phyloP scores from a whole-genome alignment of 2,888 invertebrate species.

The Dicroscelio sp. region DNA sequence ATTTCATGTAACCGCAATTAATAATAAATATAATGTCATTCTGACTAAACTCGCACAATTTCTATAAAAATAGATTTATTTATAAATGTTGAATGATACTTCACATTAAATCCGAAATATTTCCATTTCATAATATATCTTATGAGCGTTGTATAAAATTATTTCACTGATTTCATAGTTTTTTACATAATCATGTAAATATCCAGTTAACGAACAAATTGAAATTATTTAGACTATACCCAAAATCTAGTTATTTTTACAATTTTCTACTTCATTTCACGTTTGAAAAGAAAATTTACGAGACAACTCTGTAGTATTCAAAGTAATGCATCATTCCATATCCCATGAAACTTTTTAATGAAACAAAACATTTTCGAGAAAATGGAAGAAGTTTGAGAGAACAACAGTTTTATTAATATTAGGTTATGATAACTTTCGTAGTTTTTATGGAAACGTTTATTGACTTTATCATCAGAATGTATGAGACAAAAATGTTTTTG shows the following conservation, averaged over 20 bases:
- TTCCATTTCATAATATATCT: too few relatives aligned
- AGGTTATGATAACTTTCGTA: slow-evolving; percentile 70
- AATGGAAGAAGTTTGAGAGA: slow-evolving; percentile 71
- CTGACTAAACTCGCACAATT: too few relatives aligned
- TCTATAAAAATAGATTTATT: too few relatives aligned
- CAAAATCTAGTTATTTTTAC: slow-evolving; percentile 46
- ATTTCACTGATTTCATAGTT: background rate
- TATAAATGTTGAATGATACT: too few relatives aligned
- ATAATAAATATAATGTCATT: too few relatives aligned
- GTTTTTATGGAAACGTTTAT: slow-evolving; percentile 70
- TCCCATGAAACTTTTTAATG: slow-evolving; percentile 74
- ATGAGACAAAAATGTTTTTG: slow-evolving; percentile 40
- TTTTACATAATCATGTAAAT: slow-evolving; percentile 9
- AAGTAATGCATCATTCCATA: slow-evolving; percentile 70
- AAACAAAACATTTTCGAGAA: slow-evolving; percentile 74
- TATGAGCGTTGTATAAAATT: too few relatives aligned
- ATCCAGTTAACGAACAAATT: too few relatives aligned
- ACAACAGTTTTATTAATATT: slow-evolving; percentile 78
- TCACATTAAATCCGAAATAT: too few relatives aligned
- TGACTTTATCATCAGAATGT: slow-evolving; percentile 68
- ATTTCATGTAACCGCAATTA: too few relatives aligned
- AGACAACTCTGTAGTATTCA: slow-evolving; percentile 62
- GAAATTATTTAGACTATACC: background rate
- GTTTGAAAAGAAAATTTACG: slow-evolving; percentile 51
- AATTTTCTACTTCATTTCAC: background rate